These are phyloP conservation scores for Mastacembelus armatus DNA, from an alignment of 2,797 vertebrate genomes.

Conservation along the genomic window DNA sequence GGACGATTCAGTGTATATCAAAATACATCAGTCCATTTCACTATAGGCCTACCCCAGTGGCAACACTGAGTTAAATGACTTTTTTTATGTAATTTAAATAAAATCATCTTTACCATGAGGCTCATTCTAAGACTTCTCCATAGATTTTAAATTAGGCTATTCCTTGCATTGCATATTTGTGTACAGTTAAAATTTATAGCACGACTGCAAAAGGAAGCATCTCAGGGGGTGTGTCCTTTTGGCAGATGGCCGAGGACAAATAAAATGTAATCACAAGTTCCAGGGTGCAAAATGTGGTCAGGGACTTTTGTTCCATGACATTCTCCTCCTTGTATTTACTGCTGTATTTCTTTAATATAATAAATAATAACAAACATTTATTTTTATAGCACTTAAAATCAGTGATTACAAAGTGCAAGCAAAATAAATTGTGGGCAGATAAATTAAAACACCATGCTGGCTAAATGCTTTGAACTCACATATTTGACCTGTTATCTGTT, in stretches of 20 bases:
- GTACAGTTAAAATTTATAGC: background rate
- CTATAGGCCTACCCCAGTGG: background rate
- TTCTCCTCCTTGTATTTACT: background rate
- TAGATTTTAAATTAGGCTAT: background rate
- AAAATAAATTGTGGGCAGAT: no score
- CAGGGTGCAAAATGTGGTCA: background rate
- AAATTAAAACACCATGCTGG: background rate
- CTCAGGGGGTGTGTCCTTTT: background rate
- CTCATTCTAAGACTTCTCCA: background rate
- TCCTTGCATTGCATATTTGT: background rate
- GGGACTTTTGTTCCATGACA: background rate
- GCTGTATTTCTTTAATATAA: background rate
- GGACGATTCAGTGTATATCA: background rate
- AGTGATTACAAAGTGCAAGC: background rate
- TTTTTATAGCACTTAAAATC: background rate
- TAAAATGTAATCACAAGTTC: background rate
- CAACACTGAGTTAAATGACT: background rate
- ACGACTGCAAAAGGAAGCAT: background rate
- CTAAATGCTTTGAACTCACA: background rate
- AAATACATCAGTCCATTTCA: constrained; percentile 9
- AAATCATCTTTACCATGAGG: background rate
- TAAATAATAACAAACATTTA: background rate
- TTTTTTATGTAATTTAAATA: constrained; percentile 9
- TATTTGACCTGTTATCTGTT: no score
- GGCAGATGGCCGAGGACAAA: background rate